Evolutionary conservation across 1,140 invertebrate genomes (phyloP).

Genomic region (Microplitis demolitor): DNA sequence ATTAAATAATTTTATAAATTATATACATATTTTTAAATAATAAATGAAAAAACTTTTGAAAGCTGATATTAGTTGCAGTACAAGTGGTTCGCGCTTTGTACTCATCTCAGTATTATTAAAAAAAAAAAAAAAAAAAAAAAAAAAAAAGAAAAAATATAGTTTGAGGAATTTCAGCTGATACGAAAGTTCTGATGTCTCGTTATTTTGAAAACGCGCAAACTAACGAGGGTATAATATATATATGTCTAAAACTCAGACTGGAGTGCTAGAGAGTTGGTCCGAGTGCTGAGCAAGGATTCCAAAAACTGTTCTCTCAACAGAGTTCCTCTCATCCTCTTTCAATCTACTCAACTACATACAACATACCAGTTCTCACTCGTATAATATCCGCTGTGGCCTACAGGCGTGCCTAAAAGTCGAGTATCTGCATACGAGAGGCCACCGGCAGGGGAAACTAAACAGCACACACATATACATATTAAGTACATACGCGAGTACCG

Average conservation of each 20-base stretch:
- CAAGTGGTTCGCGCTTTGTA: too few relatives aligned
- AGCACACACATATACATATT: constrained; percentile 18
- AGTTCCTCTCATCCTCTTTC: background rate
- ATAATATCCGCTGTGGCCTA: constrained; percentile 10
- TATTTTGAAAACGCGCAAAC: constrained; percentile 18
- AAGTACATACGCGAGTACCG: constrained; percentile 3
- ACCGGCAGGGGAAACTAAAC: background rate
- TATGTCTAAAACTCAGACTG: too few relatives aligned
- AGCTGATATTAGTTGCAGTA: too few relatives aligned
- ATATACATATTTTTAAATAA: too few relatives aligned
- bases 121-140: background rate
- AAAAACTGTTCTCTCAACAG: background rate
- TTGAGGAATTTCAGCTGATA: constrained; percentile 11
- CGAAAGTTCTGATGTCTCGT: constrained; percentile 18
- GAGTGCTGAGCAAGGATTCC: constrained; percentile 33
- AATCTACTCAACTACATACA: background rate
- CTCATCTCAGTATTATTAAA: too few relatives aligned
- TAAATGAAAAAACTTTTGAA: too few relatives aligned
- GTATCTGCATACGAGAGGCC: background rate
- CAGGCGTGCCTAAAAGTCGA: constrained; percentile 17
- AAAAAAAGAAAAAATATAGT: background rate
- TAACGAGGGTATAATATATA: background rate
- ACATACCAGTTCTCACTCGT: background rate
- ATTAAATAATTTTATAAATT: too few relatives aligned
- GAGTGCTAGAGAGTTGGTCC: background rate